Base-by-base conservation (phyloP, 2,888 invertebrate genomes). In the Fabriciana adippe region DNA sequence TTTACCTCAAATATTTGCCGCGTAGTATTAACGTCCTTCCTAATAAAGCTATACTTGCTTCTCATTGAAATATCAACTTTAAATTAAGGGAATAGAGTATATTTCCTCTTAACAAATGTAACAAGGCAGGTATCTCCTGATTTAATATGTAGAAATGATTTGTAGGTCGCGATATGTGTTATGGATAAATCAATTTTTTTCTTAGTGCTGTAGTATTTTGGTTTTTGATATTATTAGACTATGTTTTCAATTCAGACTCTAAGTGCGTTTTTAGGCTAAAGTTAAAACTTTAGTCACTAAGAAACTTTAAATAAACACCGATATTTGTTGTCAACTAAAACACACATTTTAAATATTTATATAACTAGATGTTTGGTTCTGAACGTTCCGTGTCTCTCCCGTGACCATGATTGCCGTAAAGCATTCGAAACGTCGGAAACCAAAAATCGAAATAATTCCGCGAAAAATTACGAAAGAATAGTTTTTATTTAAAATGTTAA, bases 81-180 rank as follows among this genome's bases (percentile, higher is more conserved):
- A 64, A 16, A 1, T 6, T 6, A 15, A 14, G 26, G 5, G 31
- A 11, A 64, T 64, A 68, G 26, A 31, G 31, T 64, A 18, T 13
- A 66, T n/a, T 45, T 60, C 41, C 6, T 55, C 4, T 21, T 60
- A 54, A 8, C 16, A 14, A 5, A 15, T 21, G 6, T 31, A 55
- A 48, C 18, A 35, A 54, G 54, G 21, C 47, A 55, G 31, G 65
- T 66, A 65, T 62, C 62, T 66, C 57, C 55, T 65, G 62, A 70
- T 68, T 70, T 70, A 70, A 70, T 70, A 68, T 59, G 55, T 62
- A 62, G 65, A 64, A 62, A 68, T 70, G 62, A 70, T 65, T 70
- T 70, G 68, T 68, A 68, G 55, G 54, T 45, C 62, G 45, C 56
- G 62, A 54, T 64, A 64, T 61, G 61, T 59, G 70, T 59, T 68